Base-by-base conservation (phyloP, 2,888 invertebrate genomes). In the Noctuana brunneofusca region DNA sequence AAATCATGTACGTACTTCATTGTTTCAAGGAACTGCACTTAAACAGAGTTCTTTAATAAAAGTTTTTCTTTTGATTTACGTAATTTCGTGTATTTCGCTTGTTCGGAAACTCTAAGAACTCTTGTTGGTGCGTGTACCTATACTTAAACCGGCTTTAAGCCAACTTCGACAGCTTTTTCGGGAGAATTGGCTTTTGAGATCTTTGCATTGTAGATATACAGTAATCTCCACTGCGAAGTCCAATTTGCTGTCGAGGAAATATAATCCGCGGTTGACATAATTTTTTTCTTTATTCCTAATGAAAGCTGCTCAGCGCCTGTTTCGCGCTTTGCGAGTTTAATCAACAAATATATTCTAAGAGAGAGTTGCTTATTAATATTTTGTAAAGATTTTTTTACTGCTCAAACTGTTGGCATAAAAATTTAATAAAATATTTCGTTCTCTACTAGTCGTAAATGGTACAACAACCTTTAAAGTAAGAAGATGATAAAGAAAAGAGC, bases 21-120 rank as follows among this genome's bases (percentile, higher is more conserved):
- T 78, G 72, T 74, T 76, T 73, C 65, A 74, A 69, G 75, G 75
- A 78, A 76, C 75, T 74, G 76, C 76, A 72, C 55, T 55, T 22
- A 49, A 32, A 32, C 43, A 32, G 56, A 48, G 46, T 54, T 58
- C 46, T 58, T 49, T 58, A 64, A 64, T 58, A 53, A 48, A 58
- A 54, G 58, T 49, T 58, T 50, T 52, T 22, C 41, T 46, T 49
- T 22, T 22, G 48, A 56, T 57, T 57, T 63, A 30, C 57, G 50
- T 57, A 57, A 63, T 63, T 41, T 62, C 46, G 49, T 62, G 41
- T 27, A 55, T 62, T 49, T 38, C 55, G 49, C 35, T 54, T 22
- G 38, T 62, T 56, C 16, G 38, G 20, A 58, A 60, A 46, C 48
- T n/a, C n/a, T 49, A 16, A 30, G 48, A 27, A 43, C 43, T 50